Conservation (phyloP, 2,797 vertebrate species). For the Aphelocoma californica region DNA sequence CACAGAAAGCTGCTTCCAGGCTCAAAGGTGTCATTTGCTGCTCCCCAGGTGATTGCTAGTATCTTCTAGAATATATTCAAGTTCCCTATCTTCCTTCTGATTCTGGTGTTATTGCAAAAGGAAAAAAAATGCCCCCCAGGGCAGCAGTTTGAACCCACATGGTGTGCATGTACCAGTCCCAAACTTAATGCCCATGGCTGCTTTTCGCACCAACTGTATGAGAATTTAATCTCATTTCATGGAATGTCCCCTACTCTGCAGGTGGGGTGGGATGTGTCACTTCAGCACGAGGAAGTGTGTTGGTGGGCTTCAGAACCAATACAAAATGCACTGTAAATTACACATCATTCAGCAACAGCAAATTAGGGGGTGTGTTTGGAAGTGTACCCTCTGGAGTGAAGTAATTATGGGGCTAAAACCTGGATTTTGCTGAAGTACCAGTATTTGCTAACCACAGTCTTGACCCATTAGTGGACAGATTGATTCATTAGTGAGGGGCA, state of each 20-base stretch:
- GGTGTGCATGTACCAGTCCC: neutral
- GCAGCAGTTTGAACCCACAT: neutral
- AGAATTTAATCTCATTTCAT: neutral
- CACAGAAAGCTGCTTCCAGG: neutral
- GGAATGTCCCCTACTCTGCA: neutral
- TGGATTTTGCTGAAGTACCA: neutral
- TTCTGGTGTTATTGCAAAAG: neutral
- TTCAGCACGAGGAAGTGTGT: accelerated
- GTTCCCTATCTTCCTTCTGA: neutral
- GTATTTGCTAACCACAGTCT: neutral
- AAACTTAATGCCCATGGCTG: neutral
- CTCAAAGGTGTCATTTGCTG: neutral
- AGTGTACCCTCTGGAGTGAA: neutral
- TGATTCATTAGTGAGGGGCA: neutral
- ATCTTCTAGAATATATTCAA: neutral
- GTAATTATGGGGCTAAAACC: neutral
- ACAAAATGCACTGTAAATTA: neutral
- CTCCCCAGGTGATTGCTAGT: neutral
- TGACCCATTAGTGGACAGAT: neutral
- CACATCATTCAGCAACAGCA: neutral
- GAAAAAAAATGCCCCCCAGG: neutral
- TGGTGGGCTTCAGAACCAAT: neutral
- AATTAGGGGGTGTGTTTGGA: neutral
- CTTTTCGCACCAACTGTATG: neutral
- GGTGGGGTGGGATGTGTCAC: accelerated